Percentiles rank a stretch among this genome's conserved stretches.
These are phyloP conservation scores for Drosophila melanosoma DNA, from an alignment of 2,888 invertebrate species.

Conservation along the genomic window DNA sequence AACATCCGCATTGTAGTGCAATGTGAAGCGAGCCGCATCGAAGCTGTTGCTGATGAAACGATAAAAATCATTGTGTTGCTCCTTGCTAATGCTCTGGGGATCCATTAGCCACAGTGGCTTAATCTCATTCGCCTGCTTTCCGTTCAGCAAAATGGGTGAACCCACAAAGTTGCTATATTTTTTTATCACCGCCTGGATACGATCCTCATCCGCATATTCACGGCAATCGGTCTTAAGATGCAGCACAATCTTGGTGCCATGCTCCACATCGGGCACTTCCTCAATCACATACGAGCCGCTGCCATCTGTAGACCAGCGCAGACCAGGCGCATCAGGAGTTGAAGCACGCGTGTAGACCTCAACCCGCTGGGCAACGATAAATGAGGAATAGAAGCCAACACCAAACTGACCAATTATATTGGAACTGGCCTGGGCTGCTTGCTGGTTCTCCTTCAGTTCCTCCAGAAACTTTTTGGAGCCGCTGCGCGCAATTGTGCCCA, in stretches of 20 bases:
- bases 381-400: constrained; percentile 98
- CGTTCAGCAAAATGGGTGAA: constrained; percentile 96
- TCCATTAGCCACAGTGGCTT: constrained; percentile 98
- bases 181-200: constrained; percentile 93
- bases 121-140: constrained; percentile 94
- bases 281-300: constrained; percentile 95
- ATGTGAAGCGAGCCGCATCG: constrained; percentile 94
- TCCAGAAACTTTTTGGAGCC: constrained; percentile 97
- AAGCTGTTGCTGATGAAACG: constrained; percentile 94
- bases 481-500: constrained; percentile 98
- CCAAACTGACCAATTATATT: constrained; percentile 99
- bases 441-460: constrained; percentile 90
- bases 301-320: constrained; percentile 96
- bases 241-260: constrained; percentile 97
- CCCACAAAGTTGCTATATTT: constrained; percentile 99
- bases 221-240: constrained; percentile 94
- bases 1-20: constrained; percentile 93
- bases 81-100: constrained; percentile 92
- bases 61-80: constrained; percentile 97
- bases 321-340: constrained; percentile 88
- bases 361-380: constrained; percentile 98
- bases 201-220: constrained; percentile 95
- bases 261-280: constrained; percentile 92
- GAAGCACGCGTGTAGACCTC: constrained; percentile 95
- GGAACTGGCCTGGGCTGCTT: constrained; percentile 87